These are phyloP conservation scores for Chrysoperla carnea DNA, from an alignment of 1,140 invertebrate genomes.

Conservation along the genomic window DNA sequence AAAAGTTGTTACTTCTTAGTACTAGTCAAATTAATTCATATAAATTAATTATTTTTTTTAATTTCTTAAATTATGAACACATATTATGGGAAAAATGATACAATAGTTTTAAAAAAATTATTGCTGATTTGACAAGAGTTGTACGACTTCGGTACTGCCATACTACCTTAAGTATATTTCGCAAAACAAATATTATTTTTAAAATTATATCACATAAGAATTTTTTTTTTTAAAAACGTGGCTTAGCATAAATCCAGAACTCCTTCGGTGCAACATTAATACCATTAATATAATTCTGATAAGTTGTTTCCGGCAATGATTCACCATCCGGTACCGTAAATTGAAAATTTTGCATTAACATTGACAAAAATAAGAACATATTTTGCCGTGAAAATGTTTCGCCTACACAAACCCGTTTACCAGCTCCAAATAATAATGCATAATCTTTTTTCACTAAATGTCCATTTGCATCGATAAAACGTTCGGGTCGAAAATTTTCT, in stretches of 20 bases:
- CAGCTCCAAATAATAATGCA: constrained; percentile 26
- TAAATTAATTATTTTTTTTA: no score
- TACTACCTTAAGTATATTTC: no score
- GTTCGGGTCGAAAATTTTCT: constrained; percentile 33
- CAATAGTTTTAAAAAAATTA: no score
- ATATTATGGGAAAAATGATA: no score
- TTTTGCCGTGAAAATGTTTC: background rate
- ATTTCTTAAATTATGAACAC: no score
- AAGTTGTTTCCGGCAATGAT: background rate
- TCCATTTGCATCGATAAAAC: constrained; percentile 32
- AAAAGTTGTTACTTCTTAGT: no score
- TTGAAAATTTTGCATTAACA: background rate
- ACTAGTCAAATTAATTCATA: no score
- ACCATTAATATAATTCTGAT: background rate
- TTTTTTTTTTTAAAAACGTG: background rate
- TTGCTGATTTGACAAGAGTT: no score
- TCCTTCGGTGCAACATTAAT: background rate
- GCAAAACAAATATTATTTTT: no score
- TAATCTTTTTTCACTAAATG: constrained; percentile 19
- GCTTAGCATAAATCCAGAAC: background rate
- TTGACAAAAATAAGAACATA: background rate
- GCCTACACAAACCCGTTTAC: constrained; percentile 7
- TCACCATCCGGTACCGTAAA: background rate
- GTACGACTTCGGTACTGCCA: no score
- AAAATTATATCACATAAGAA: no score